Base-by-base conservation (phyloP, 2,113 vertebrate genomes). In the Tetrao urogallus region DNA sequence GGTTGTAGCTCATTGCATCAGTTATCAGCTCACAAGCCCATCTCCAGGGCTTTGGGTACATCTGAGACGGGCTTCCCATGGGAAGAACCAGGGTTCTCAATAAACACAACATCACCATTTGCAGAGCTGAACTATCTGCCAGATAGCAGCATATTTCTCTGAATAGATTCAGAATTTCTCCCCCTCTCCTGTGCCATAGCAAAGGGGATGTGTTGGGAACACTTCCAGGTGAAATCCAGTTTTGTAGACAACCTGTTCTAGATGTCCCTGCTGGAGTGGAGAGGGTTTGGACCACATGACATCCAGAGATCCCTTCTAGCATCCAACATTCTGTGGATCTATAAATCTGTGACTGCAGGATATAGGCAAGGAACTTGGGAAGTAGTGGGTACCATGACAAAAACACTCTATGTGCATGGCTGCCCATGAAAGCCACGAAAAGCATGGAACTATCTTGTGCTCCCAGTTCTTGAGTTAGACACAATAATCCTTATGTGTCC, bases 391-490 rank as follows among this genome's bases (percentile, higher is more conserved):
- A 38, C 10, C 34, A 2, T n/a, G 40, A 34, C 24, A 18, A 12
- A 48, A 86, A 58, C 0, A 0, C 11, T 82, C 10, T 9, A 18
- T 13, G 8, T 13, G 5, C 14, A 27, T 0, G 2, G 27, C 40
- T 71, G 25, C 25, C 10, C 47, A 32, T 34, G 54, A 56, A 50
- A 88, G 20, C 10, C 0, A 48, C 2, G 17, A 50, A 32, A 45
- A 60, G 10, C 21, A 18, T 0, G 0, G 56, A 72, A 17, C 18
- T 3, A 10, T 64, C 27, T 60, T 0, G 0, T 43, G 25, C 25
- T 86, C 38, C 36, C 32, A 56, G 0, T 32, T 52, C 24, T 52
- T 52, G 50, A 52, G 48, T 27, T 52, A 52, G 25, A 52, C 50
- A 52, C 50, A 27, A 14, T 52, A 24, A 27, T 14, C 50, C 24